Evolutionary conservation across 1,140 invertebrate genomes (phyloP).

Genomic region (Parasteatoda tepidariorum): DNA sequence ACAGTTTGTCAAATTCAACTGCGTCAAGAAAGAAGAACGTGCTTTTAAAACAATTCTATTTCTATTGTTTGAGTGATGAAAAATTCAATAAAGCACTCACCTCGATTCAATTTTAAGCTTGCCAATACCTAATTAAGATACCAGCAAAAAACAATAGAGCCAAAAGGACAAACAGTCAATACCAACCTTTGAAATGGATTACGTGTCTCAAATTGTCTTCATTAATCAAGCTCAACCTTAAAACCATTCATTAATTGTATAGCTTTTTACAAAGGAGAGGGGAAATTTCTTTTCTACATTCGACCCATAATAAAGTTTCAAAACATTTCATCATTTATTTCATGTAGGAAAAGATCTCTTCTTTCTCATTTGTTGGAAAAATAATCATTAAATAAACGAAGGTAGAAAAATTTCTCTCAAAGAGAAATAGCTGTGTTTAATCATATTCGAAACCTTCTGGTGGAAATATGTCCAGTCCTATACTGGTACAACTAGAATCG

Average conservation of each 20-base stretch:
- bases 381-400: slow-evolving; percentile 46
- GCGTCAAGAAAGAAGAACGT: no score
- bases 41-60: no score
- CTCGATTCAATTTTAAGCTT: no score
- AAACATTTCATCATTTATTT: slow-evolving; percentile 34
- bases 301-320: slow-evolving; percentile 24
- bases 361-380: neutral
- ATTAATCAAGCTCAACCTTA: slow-evolving; percentile 44
- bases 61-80: no score
- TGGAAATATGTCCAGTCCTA: slow-evolving; percentile 47
- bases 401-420: neutral
- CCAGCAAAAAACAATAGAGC: slow-evolving; percentile 12
- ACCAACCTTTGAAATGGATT: slow-evolving; percentile 36
- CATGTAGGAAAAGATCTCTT: neutral
- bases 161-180: slow-evolving; percentile 36
- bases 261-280: neutral
- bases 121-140: neutral
- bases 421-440: slow-evolving; percentile 44
- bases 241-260: slow-evolving; percentile 39
- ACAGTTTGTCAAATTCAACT: no score
- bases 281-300: slow-evolving; percentile 16
- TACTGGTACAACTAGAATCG: slow-evolving; percentile 37
- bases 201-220: slow-evolving; percentile 18
- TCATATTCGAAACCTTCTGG: slow-evolving; percentile 58
- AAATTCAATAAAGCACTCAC: no score